Conservation (phyloP, 2,888 invertebrate genomes). For the Lasioglossum zephyrum region DNA sequence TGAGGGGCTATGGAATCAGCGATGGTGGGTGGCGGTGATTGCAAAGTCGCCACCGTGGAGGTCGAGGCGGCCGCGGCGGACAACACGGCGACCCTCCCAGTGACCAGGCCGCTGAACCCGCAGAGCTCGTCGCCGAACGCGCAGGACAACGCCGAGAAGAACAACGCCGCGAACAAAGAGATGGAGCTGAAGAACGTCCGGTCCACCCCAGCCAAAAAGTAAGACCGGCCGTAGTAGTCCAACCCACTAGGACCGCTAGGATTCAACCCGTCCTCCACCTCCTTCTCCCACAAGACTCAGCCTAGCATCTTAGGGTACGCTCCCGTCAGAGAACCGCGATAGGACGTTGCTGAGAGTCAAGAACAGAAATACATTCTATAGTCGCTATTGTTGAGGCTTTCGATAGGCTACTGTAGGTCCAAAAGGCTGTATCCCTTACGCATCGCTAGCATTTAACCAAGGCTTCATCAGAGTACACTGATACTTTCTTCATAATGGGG, state of each 20-base stretch:
- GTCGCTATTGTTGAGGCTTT: no score
- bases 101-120: slow-evolving; percentile 90
- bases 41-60: slow-evolving; percentile 95
- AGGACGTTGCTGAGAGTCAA: background rate
- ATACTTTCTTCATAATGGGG: background rate
- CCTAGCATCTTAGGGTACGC: background rate
- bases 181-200: slow-evolving; percentile 94
- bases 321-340: background rate
- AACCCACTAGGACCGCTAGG: background rate
- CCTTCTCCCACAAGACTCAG: background rate
- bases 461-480: background rate
- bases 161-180: slow-evolving; percentile 93
- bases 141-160: slow-evolving; percentile 90
- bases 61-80: slow-evolving; percentile 90
- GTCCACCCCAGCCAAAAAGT: slow-evolving; percentile 94
- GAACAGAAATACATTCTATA: background rate
- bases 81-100: slow-evolving; percentile 95
- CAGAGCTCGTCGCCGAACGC: slow-evolving; percentile 88
- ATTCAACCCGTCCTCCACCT: background rate
- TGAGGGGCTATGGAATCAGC: slow-evolving; percentile 52
- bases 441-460: background rate
- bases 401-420: no score
- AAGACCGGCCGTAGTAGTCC: slow-evolving; percentile 76
- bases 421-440: no score
- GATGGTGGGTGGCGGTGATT: slow-evolving; percentile 90